Evolutionary conservation across 2,113 vertebrate species (phyloP), one percentile per base, ranked within the genome.

Genomic region (Jaculus jaculus): DNA sequence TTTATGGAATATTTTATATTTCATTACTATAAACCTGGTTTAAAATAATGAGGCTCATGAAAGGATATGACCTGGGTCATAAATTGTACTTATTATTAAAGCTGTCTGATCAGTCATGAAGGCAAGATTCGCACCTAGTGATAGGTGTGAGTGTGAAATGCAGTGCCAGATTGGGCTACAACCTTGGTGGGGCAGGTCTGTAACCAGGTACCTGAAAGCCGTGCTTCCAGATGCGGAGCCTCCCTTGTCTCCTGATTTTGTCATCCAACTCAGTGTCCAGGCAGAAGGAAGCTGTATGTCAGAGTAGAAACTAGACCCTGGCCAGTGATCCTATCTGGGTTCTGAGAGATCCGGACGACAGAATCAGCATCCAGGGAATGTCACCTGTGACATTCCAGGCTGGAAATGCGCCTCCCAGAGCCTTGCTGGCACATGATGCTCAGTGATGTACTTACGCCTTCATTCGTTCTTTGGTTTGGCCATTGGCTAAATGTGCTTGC

Each of bases 11-110:
- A 32, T 96, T 97, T 97, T 94, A 93, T 96, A 95, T 92, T 92
- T 90, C 80, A 86, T 94, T 94, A 74, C 92, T 91, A 51, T 96
- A 95, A 97, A 97, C 80, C 95, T 87, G 32, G 77, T 13, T 92
- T 95, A 11, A 97, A 98, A 97, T 97, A 97, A 98, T 74, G 95
- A 97, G 79, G 34, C 77, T 96, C 74, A 0, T 95, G 97, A 97
- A 97, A 97, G 84, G 94, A 94, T 92, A 96, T 72, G 95, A 96
- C 96, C 97, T 72, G 42, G 84, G 26, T 86, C 73, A 83, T 98
- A 97, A 98, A 98, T 96, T 34, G 65, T 42, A 60, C 91, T 96
- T 97, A 97, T 96, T 96, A 97, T 96, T 93, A 92, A 84, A 96
- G 94, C 47, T 94, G 89, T 58, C 78, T 96, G 96, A 96, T 96